Conservation (phyloP, 2,888 invertebrate species). For the Stenichneumon culpator region DNA sequence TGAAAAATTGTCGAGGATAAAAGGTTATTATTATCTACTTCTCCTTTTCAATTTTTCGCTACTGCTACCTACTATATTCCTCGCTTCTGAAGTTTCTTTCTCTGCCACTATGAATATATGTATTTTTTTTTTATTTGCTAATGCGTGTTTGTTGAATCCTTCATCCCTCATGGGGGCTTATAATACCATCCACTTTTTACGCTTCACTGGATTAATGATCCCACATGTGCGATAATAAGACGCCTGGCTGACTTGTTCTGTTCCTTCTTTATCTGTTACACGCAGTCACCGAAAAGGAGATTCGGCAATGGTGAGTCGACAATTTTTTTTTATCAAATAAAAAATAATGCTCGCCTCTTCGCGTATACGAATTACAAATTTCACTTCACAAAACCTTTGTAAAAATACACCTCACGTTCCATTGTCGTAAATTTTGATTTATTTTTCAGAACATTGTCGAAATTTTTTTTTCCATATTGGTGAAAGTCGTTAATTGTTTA, state of each 20-base stretch:
- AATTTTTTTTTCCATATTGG: background rate
- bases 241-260: constrained; percentile 61
- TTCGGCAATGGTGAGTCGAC: constrained; percentile 92
- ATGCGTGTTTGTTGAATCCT: constrained; percentile 24
- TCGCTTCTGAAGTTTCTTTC: background rate
- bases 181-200: constrained; percentile 6
- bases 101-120: constrained; percentile 21
- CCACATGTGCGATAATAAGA: constrained; percentile 45
- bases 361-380: background rate
- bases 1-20: constrained; percentile 43
- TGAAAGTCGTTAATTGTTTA: background rate
- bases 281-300: constrained; percentile 95
- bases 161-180: constrained; percentile 29
- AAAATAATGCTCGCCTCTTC: background rate
- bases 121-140: constrained; percentile 9
- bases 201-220: background rate
- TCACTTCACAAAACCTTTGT: background rate
- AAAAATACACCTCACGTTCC: background rate
- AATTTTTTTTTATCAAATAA: constrained; percentile 31
- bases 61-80: background rate
- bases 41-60: constrained; percentile 20
- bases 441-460: background rate
- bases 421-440: background rate
- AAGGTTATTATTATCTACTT: constrained; percentile 30
- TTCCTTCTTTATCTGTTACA: constrained; percentile 85